These are phyloP conservation scores for Austrofundulus limnaeus DNA, from an alignment of 2,113 vertebrate species.

Conservation along the genomic window DNA sequence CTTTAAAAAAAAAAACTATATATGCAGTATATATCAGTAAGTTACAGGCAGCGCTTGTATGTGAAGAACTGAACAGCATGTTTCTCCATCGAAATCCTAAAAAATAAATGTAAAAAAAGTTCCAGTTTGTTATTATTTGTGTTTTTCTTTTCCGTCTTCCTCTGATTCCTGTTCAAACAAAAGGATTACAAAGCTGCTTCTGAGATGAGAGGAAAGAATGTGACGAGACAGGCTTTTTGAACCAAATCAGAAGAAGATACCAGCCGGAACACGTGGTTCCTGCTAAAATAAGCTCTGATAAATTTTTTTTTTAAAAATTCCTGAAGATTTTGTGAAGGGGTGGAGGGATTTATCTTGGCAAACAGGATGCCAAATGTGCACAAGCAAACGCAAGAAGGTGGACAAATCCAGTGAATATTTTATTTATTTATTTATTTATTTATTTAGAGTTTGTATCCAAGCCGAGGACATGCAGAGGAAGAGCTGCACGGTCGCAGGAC, in stretches of 20 bases:
- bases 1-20: too few species aligned
- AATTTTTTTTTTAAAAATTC: too few species aligned
- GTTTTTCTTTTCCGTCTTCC: background rate
- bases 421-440: too few species aligned
- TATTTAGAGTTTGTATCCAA: constrained; percentile 43
- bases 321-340: constrained; percentile 8
- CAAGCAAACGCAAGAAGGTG: constrained; percentile 20
- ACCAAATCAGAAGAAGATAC: constrained; percentile 12
- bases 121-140: background rate
- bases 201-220: constrained; percentile 15
- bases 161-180: constrained; percentile 29
- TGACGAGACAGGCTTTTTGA: constrained; percentile 19
- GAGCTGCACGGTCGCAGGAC: constrained; percentile 33
- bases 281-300: constrained; percentile 28
- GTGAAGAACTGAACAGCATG: background rate
- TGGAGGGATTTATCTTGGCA: constrained; percentile 18
- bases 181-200: constrained; percentile 18
- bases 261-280: constrained; percentile 24
- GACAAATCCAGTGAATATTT: constrained; percentile 20
- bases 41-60: background rate
- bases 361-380: constrained; percentile 19
- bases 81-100: background rate
- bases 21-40: too few species aligned
- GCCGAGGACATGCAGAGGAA: constrained; percentile 20
- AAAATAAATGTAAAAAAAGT: too few species aligned